phyloP scores from a whole-genome alignment of 2,888 invertebrate species.

The Tachystola acroxantha region DNA sequence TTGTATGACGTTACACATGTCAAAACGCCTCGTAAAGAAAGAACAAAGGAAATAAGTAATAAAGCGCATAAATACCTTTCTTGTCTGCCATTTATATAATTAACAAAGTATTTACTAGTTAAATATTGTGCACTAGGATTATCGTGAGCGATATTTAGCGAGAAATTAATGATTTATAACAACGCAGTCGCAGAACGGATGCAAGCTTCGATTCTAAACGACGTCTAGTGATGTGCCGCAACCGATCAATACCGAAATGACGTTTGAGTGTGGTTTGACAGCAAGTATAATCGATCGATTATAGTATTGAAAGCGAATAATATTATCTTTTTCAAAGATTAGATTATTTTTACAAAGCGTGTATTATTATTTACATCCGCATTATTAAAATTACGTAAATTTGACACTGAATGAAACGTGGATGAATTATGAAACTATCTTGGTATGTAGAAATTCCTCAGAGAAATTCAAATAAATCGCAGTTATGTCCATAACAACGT shows the following conservation, averaged over 20 bases:
- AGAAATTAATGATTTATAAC: constrained; percentile 35
- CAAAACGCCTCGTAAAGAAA: constrained; percentile 45
- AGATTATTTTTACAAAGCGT: too few relatives aligned
- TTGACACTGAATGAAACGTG: too few relatives aligned
- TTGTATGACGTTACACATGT: constrained; percentile 69
- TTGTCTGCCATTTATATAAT: constrained; percentile 73
- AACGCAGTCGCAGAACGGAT: constrained; percentile 48
- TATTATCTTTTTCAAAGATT: too few relatives aligned
- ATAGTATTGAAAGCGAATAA: too few relatives aligned
- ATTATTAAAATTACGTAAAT: too few relatives aligned
- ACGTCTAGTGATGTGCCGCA: constrained; percentile 35
- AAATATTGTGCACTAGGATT: constrained; percentile 37
- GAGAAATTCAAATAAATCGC: too few relatives aligned
- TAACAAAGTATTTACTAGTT: constrained; percentile 43
- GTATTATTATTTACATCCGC: too few relatives aligned
- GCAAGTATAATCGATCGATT: constrained; percentile 6
- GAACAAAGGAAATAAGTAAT: constrained; percentile 61
- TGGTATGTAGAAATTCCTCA: too few relatives aligned
- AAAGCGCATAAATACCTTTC: constrained; percentile 72
- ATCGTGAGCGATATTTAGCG: constrained; percentile 27
- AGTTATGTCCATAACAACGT: too few relatives aligned
- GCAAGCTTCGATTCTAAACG: constrained; percentile 34
- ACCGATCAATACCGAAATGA: constrained; percentile 5
- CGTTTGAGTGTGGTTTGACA: neutral
- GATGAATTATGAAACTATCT: too few relatives aligned